phyloP scores from a whole-genome alignment of 1,140 invertebrate species.

The Drosophila nigrodunni region DNA sequence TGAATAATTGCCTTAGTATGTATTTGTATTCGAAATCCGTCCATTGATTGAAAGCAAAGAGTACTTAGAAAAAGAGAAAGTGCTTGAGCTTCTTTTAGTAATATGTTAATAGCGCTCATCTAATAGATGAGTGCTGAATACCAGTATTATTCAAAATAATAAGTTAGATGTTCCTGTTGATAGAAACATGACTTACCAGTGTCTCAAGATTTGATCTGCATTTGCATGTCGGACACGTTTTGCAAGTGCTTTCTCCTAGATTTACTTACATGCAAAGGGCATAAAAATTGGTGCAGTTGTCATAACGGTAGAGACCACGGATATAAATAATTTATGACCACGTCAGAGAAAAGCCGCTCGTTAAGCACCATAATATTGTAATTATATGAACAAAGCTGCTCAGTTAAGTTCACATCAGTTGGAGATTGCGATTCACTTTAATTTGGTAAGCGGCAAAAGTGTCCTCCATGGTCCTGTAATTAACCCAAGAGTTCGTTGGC shows the following conservation, averaged over 20 bases:
- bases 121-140: too few species aligned
- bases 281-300: neutral
- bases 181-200: neutral
- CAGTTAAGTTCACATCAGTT: neutral
- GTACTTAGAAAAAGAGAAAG: neutral
- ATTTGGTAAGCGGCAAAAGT: constrained; percentile 55
- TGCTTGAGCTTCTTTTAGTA: too few species aligned
- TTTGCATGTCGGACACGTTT: constrained; percentile 1
- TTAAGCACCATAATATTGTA: constrained; percentile 43
- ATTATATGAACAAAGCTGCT: constrained; percentile 27
- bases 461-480: constrained; percentile 57
- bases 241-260: neutral
- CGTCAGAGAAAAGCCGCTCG: constrained; percentile 1
- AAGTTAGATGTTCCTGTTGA: neutral
- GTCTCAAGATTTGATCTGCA: too few species aligned
- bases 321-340: constrained; percentile 39
- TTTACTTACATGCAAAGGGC: neutral
- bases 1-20: neutral
- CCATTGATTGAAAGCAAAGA: neutral
- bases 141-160: too few species aligned
- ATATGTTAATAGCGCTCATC: too few species aligned
- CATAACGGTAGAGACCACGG: constrained; percentile 10
- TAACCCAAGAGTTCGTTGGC: constrained; percentile 66
- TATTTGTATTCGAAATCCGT: neutral
- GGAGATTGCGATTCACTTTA: constrained; percentile 36